These are phyloP conservation scores for Falco columbarius DNA, from an alignment of 2,797 vertebrate genomes.

Conservation along the genomic window DNA sequence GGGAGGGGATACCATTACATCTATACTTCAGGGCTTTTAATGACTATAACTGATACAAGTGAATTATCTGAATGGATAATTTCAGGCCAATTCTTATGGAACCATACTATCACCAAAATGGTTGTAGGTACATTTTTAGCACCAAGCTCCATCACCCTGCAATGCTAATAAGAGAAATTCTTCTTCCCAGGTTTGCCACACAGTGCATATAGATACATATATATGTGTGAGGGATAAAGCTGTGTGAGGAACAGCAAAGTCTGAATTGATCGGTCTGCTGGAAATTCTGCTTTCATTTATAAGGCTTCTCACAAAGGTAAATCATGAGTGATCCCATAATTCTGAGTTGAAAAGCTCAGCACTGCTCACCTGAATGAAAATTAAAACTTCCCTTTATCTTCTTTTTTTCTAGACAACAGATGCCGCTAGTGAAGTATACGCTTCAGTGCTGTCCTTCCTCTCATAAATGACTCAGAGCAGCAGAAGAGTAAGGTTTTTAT, in stretches of 20 bases:
- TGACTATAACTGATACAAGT: background rate
- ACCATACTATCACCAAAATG: background rate
- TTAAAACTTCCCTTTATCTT: background rate
- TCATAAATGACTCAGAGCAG: background rate
- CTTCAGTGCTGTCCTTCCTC: background rate
- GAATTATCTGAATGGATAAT: background rate
- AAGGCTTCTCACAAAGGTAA: background rate
- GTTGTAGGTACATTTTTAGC: background rate
- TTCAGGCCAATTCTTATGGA: background rate
- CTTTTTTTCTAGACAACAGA: background rate
- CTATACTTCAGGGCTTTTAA: background rate
- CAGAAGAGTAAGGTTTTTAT: background rate
- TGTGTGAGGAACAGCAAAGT: background rate
- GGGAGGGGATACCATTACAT: rapidly evolving
- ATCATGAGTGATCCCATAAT: background rate
- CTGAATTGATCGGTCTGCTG: background rate
- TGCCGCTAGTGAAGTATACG: background rate
- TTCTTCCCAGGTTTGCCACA: background rate
- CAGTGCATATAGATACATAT: too few species aligned
- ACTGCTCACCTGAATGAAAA: background rate
- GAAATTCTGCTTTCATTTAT: background rate
- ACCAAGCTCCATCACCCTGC: background rate
- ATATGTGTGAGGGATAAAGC: background rate
- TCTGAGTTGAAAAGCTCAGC: background rate
- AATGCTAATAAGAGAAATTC: background rate